These are phyloP conservation scores for Epinephelus moara DNA, from an alignment of 2,113 vertebrate species.

Conservation along the genomic window DNA sequence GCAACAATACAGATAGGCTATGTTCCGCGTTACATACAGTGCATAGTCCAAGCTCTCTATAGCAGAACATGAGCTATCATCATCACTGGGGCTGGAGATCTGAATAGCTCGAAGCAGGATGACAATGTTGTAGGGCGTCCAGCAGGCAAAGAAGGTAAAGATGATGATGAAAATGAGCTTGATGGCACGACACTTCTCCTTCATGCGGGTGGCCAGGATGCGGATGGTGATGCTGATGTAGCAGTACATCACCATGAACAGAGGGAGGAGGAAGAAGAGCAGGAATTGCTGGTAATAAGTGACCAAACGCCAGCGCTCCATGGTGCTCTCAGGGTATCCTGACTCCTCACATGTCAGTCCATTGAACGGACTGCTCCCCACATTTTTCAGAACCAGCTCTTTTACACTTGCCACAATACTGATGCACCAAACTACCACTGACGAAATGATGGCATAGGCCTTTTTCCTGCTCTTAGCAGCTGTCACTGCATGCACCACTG, in stretches of 20 bases:
- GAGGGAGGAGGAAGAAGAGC: conserved; percentile 83
- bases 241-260: conserved; percentile 82
- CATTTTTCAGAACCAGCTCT: conserved; percentile 76
- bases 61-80: background rate
- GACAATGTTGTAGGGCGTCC: conserved; percentile 86
- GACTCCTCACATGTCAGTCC: conserved; percentile 73
- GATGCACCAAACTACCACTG: conserved; percentile 74
- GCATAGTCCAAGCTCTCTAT: conserved; percentile 68
- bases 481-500: conserved; percentile 83
- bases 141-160: conserved; percentile 83
- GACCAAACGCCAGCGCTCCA: conserved; percentile 74
- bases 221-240: conserved; percentile 81
- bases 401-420: conserved; percentile 82
- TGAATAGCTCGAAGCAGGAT: conserved; percentile 75
- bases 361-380: fast-evolving
- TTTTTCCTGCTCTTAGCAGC: conserved; percentile 74
- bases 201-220: conserved; percentile 81
- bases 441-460: conserved; percentile 65
- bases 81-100: background rate
- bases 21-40: conserved; percentile 78
- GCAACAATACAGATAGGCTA: conserved; percentile 86
- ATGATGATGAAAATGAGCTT: conserved; percentile 85
- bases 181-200: conserved; percentile 80
- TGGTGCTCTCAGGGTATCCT: background rate
- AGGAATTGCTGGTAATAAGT: conserved; percentile 83